A percentile compares a stretch with the other conserved stretches of the same genome.
Evolutionary conservation across 2,113 vertebrate genomes (phyloP).

Genomic region (Cyanoliseus patagonus): DNA sequence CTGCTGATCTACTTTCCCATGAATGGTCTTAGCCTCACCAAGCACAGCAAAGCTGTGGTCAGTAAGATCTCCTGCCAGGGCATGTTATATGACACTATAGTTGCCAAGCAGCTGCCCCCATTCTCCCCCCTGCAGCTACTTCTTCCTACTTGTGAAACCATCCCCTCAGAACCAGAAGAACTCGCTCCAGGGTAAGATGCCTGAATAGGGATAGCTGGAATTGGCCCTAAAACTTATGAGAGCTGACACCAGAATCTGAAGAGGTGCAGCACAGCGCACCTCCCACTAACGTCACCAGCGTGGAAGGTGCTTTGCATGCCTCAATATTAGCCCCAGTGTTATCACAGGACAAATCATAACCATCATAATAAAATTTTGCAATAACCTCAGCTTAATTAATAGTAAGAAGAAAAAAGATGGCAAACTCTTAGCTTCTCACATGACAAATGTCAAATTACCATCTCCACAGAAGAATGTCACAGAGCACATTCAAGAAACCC

Average conservation of each 20-base stretch:
- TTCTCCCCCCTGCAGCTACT: background rate
- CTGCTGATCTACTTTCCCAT: background rate
- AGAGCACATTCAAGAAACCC: background rate
- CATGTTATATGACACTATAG: background rate
- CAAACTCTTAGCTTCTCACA: background rate
- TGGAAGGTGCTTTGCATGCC: background rate
- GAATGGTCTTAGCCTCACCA: background rate
- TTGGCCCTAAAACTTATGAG: background rate
- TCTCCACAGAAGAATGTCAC: background rate
- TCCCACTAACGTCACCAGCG: background rate
- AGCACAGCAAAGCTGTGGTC: conserved; percentile 5
- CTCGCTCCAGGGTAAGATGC: background rate
- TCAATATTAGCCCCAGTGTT: background rate
- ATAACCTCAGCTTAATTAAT: conserved; percentile 49
- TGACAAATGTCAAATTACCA: background rate
- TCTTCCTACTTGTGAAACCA: conserved; percentile 29
- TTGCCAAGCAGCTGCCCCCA: conserved; percentile 11
- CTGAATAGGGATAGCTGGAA: background rate
- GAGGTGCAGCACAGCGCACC: background rate
- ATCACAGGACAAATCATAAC: conserved; percentile 33
- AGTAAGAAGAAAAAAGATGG: background rate
- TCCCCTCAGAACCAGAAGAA: conserved; percentile 8
- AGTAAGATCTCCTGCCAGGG: conserved; percentile 4
- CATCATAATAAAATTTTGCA: conserved; percentile 38
- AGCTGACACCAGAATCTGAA: background rate